Conservation (phyloP, 2,888 invertebrate species). For the Synergus umbraculus region DNA sequence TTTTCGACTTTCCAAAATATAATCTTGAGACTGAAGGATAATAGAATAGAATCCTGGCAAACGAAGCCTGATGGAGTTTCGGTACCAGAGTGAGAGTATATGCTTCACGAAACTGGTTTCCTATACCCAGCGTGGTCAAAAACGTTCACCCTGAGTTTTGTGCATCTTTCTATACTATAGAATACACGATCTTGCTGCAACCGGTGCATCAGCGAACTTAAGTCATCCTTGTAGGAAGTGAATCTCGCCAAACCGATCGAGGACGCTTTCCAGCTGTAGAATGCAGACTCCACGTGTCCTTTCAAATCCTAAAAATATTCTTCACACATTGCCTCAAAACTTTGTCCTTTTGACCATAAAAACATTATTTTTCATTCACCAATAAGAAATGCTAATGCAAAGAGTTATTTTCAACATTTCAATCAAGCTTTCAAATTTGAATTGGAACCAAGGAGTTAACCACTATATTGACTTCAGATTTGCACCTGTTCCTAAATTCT, state of each 20-base stretch:
- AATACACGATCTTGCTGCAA: constrained; percentile 48
- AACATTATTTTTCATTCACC: not conserved
- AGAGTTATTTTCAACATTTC: too few relatives aligned
- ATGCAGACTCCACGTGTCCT: constrained; percentile 27
- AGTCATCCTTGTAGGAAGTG: constrained; percentile 49
- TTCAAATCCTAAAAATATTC: constrained; percentile 2
- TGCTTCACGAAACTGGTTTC: constrained; percentile 67
- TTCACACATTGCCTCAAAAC: not conserved
- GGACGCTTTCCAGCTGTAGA: constrained; percentile 41
- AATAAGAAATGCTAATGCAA: too few relatives aligned
- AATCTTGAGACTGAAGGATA: constrained; percentile 60
- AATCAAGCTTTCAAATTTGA: too few relatives aligned
- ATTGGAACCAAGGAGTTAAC: too few relatives aligned
- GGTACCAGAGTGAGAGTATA: constrained; percentile 54
- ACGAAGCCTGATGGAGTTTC: constrained; percentile 50
- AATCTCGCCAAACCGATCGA: constrained; percentile 47
- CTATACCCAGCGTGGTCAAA: constrained; percentile 58
- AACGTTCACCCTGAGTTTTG: constrained; percentile 55
- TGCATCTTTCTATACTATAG: constrained; percentile 45
- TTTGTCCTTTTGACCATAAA: not conserved
- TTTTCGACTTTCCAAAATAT: constrained; percentile 43
- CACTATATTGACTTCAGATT: too few relatives aligned
- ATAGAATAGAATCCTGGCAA: constrained; percentile 63
- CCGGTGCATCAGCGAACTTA: constrained; percentile 50
- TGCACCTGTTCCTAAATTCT: too few relatives aligned